A percentile compares a stretch with the other conserved stretches of the same genome.
These are phyloP conservation scores for Oscheius myriophilus DNA, from an alignment of 2,888 invertebrate species.

Conservation along the genomic window DNA sequence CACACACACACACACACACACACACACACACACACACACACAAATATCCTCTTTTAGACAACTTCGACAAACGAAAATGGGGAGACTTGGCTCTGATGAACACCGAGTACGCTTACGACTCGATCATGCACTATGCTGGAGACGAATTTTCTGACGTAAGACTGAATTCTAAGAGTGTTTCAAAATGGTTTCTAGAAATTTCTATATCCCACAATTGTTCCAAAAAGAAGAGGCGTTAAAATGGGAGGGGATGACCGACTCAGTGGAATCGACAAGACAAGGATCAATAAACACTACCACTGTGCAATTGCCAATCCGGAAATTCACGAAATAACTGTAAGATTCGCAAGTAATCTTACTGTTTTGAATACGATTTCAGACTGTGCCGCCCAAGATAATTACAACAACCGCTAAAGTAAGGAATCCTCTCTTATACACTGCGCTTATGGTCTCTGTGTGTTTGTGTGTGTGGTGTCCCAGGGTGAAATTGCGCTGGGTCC, in stretches of 20 bases:
- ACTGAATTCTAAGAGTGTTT: not conserved
- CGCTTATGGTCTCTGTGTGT: too few species aligned
- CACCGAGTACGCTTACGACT: constrained; percentile 12
- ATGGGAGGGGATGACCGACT: constrained; percentile 8
- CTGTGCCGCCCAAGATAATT: too few species aligned
- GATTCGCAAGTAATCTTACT: too few species aligned
- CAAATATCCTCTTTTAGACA: too few species aligned
- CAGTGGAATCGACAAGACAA: constrained; percentile 8
- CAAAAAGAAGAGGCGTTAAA: not conserved
- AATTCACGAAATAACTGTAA: too few species aligned
- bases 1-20: too few species aligned
- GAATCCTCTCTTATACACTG: too few species aligned
- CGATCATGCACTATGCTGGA: constrained; percentile 22
- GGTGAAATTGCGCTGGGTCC: too few species aligned
- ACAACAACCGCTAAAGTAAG: too few species aligned
- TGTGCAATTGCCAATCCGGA: not conserved
- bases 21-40: too few species aligned
- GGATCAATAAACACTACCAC: constrained; percentile 16
- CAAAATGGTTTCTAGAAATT: not conserved
- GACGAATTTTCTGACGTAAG: constrained; percentile 8
- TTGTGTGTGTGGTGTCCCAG: too few species aligned
- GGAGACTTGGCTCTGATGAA: constrained; percentile 4
- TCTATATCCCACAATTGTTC: not conserved
- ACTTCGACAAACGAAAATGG: constrained; percentile 10
- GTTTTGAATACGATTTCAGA: too few species aligned